A percentile compares a stretch with the other conserved stretches of the same genome.
phyloP scores from a whole-genome alignment of 2,888 invertebrate genomes.

The Drosophila cyrtoloma region DNA sequence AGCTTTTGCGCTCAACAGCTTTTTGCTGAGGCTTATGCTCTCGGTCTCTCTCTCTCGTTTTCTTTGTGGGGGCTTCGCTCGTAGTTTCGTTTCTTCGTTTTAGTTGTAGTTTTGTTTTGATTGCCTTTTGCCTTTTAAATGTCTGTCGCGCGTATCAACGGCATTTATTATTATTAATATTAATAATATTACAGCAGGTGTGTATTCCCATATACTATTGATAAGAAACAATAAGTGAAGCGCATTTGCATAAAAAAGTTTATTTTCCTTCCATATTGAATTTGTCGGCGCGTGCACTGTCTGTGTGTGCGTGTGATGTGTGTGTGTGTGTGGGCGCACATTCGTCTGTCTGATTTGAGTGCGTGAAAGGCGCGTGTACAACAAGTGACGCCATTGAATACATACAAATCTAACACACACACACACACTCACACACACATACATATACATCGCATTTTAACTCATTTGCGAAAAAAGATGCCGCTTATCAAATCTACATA shows the following conservation, averaged over 20 bases:
- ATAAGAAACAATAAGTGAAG: background rate
- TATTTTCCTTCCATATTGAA: conserved; percentile 30
- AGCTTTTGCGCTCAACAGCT: conserved; percentile 48
- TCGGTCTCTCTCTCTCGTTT: background rate
- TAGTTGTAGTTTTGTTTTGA: conserved; percentile 59
- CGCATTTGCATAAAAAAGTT: background rate
- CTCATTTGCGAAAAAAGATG: background rate
- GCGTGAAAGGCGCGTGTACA: conserved; percentile 33
- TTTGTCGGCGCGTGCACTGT: conserved; percentile 30
- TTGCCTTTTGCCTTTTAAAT: conserved; percentile 44
- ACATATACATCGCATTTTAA: background rate
- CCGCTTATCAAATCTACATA: conserved; percentile 30
- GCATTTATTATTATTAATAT: background rate
- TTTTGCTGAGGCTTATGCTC: conserved; percentile 17
- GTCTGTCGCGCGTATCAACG: conserved; percentile 7
- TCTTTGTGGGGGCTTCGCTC: background rate
- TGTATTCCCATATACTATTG: background rate
- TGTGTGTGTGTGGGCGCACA: background rate
- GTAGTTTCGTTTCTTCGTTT: conserved; percentile 14
- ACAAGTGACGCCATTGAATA: conserved; percentile 12
- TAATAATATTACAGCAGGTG: conserved; percentile 13
- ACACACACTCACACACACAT: background rate
- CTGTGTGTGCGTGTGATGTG: background rate
- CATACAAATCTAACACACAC: conserved; percentile 3
- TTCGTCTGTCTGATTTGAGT: conserved; percentile 10